These are phyloP conservation scores for Onychostoma macrolepis DNA, from an alignment of 2,113 vertebrate genomes.

Conservation along the genomic window DNA sequence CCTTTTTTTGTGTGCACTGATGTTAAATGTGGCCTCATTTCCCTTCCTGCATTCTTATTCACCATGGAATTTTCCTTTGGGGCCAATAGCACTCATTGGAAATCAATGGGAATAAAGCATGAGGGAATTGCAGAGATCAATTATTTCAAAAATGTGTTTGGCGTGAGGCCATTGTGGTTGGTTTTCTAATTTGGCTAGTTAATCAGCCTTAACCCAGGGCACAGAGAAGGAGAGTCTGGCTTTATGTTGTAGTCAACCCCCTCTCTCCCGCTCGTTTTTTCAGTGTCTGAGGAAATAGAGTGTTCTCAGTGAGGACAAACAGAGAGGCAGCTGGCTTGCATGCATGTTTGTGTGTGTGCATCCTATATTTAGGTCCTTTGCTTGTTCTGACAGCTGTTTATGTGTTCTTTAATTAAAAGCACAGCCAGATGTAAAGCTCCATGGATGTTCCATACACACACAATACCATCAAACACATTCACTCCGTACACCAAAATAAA, in stretches of 20 bases:
- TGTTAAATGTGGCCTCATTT: conserved; percentile 50
- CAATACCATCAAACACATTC: not conserved
- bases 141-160: conserved; percentile 53
- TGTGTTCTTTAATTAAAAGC: conserved; percentile 58
- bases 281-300: conserved; percentile 43
- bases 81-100: conserved; percentile 32
- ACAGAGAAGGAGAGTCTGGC: conserved; percentile 40
- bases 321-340: conserved; percentile 70
- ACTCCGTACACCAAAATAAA: too few species aligned
- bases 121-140: conserved; percentile 50
- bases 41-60: conserved; percentile 37
- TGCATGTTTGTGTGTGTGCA: conserved; percentile 52
- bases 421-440: not conserved
- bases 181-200: conserved; percentile 55
- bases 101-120: conserved; percentile 52
- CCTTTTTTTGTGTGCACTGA: conserved; percentile 33
- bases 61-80: conserved; percentile 33
- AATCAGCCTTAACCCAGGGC: conserved; percentile 57
- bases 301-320: conserved; percentile 64
- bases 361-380: conserved; percentile 77
- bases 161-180: conserved; percentile 38
- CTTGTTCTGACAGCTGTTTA: conserved; percentile 72
- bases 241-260: conserved; percentile 28
- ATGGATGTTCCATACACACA: not conserved
- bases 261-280: not conserved